phyloP scores from a whole-genome alignment of 2,797 vertebrate species.

The Cephalopachus bancanus region DNA sequence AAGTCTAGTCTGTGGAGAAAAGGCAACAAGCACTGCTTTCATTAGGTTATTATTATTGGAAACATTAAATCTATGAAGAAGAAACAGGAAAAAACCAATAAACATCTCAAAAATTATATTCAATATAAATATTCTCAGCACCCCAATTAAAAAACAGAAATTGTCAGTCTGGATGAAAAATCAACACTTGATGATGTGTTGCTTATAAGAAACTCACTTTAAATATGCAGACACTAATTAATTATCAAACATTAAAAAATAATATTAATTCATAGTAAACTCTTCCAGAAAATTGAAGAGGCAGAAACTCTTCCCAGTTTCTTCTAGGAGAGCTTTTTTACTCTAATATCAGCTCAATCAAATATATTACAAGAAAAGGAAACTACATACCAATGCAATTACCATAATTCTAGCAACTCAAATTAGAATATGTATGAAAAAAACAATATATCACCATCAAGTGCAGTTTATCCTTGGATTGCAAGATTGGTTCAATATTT shows the following conservation, averaged over 20 bases:
- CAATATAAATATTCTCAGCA: background rate
- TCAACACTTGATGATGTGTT: background rate
- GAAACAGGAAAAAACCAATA: background rate
- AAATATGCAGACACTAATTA: background rate
- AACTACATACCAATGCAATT: background rate
- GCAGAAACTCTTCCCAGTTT: background rate
- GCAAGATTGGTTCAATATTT: slow-evolving; percentile 36
- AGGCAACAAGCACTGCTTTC: background rate
- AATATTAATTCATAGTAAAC: background rate
- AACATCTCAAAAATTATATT: background rate
- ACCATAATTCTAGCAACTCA: background rate
- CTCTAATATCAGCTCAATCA: background rate
- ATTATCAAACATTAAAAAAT: background rate
- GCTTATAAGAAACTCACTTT: background rate
- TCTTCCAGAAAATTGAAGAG: background rate
- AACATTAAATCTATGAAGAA: background rate
- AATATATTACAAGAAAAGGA: background rate
- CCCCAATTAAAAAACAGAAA: background rate
- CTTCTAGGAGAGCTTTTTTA: background rate
- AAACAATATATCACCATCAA: background rate
- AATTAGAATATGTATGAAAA: background rate
- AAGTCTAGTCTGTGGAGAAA: background rate
- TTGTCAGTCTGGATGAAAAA: background rate
- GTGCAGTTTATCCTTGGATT: background rate
- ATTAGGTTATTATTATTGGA: background rate